phyloP scores from a whole-genome alignment of 2,888 invertebrate species.

The Taphrorychus bicolor region DNA sequence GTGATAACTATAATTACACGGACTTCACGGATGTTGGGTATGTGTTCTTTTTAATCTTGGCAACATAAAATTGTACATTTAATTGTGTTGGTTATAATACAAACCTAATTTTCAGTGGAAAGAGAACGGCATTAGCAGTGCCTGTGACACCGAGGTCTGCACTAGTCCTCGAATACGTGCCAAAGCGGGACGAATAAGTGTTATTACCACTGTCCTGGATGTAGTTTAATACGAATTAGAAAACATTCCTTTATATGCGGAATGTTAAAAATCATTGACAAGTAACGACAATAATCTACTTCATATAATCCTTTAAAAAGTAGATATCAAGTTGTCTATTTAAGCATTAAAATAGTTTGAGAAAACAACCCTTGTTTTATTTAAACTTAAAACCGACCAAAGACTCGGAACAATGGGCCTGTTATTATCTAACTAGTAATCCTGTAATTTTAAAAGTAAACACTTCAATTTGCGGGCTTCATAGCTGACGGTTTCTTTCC shows the following conservation, averaged over 20 bases:
- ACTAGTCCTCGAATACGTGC: slow-evolving; percentile 74
- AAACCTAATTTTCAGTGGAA: slow-evolving; percentile 62
- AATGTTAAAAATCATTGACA: slow-evolving; percentile 2
- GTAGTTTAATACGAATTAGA: not conserved
- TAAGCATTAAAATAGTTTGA: too few species aligned
- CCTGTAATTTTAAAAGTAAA: slow-evolving; percentile 74
- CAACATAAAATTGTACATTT: not conserved
- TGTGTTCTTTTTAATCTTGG: slow-evolving; percentile 39
- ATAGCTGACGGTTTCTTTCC: slow-evolving; percentile 90
- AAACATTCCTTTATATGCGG: slow-evolving; percentile 5
- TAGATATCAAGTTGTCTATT: not conserved
- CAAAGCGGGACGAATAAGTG: slow-evolving; percentile 56
- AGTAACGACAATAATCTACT: slow-evolving; percentile 23
- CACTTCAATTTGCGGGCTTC: slow-evolving; percentile 87
- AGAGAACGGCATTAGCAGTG: slow-evolving; percentile 64
- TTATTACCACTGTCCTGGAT: slow-evolving; percentile 1
- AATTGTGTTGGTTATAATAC: too few species aligned
- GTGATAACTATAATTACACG: slow-evolving; percentile 62
- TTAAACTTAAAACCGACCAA: too few species aligned
- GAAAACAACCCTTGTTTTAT: not conserved
- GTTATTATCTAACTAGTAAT: slow-evolving; percentile 47
- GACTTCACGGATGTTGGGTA: slow-evolving; percentile 59
- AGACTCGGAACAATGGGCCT: too few species aligned
- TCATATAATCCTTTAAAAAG: not conserved
- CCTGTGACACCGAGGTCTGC: slow-evolving; percentile 69